Percentiles rank a stretch among this genome's conserved stretches.
Evolutionary conservation across 2,113 vertebrate genomes (phyloP).

Genomic region (Columba livia): DNA sequence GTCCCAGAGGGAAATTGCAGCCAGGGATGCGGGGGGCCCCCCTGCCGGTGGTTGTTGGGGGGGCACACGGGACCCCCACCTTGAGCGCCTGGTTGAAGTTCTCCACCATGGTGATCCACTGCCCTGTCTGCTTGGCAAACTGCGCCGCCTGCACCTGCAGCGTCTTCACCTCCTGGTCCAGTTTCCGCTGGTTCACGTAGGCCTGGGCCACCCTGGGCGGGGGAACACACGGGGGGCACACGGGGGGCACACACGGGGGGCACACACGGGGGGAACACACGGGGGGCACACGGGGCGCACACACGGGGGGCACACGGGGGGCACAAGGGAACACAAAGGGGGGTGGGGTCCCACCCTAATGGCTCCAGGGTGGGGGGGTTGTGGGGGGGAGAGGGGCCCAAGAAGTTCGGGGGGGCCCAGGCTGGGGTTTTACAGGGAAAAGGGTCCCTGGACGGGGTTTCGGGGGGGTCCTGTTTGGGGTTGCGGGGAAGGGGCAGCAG

Average conservation of each 20-base stretch:
- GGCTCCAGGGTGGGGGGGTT: background rate
- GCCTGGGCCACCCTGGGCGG: conserved; percentile 87
- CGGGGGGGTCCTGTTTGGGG: background rate
- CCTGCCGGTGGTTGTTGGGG: too few species aligned
- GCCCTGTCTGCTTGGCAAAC: conserved; percentile 93
- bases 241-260: background rate
- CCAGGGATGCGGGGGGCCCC: too few species aligned
- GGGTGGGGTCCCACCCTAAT: background rate
- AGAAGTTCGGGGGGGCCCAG: too few species aligned
- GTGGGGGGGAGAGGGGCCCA: too few species aligned
- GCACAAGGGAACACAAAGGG: background rate
- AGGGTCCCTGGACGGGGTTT: too few species aligned
- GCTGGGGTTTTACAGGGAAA: too few species aligned
- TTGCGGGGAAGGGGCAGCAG: background rate
- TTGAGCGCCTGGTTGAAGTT: conserved; percentile 96
- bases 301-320: background rate
- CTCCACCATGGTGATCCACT: conserved; percentile 97
- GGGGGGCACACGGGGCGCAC: background rate
- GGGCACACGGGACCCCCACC: conserved; percentile 56
- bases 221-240: background rate
- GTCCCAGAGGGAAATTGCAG: too few species aligned
- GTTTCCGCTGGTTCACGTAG: conserved; percentile 93
- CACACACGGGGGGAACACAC: too few species aligned
- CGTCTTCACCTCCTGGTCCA: conserved; percentile 95
- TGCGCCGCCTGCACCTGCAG: conserved; percentile 92